Base-by-base conservation (phyloP, 2,888 invertebrate genomes). In the Spodoptera exigua region DNA sequence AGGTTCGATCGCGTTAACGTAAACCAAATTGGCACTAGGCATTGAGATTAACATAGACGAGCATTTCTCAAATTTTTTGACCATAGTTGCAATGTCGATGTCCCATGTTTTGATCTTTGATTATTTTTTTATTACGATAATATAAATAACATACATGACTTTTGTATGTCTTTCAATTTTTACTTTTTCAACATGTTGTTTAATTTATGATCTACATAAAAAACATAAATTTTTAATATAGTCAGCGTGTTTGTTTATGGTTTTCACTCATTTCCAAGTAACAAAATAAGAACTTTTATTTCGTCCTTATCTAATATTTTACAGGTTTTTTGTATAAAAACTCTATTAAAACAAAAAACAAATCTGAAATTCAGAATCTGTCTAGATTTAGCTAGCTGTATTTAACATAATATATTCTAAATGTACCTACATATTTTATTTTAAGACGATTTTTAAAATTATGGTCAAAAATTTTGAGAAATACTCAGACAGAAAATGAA, bases 221-320 rank as follows among this genome's bases (percentile, higher is more conserved):
- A 36, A 36, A 36, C 36, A 36, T 36, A 36, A 36, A 36, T 36
- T 36, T n/a, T n/a, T n/a, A n/a, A 36, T n/a, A 36, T 1, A 41
- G 18, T 12, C 17, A n/a, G 45, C 10, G 12, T 35, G 16, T 34
- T 32, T 16, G 3, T 46, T 46, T 46, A 46, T 16, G 46, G 14
- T 46, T 36, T 35, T 47, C 51, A 37, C 13, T 21, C 16, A 18
- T 39, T 48, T 45, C 46, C n/a, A 46, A 55, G 17, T 46, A 43
- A 47, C 45, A 53, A 58, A 54, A 56, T 40, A 55, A 45, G 45
- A 40, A 36, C 2, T 47, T 53, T 40, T 47, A 36, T 47, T 47
- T 17, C 17, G 17, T n/a, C 17, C 36, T 18, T 13, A 35, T n/a
- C 45, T 34, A 16, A 51, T 41, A 14, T 35, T 18, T 46, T 32